Conservation (phyloP, 1,140 invertebrate species). For the Coptotermes formosanus region DNA sequence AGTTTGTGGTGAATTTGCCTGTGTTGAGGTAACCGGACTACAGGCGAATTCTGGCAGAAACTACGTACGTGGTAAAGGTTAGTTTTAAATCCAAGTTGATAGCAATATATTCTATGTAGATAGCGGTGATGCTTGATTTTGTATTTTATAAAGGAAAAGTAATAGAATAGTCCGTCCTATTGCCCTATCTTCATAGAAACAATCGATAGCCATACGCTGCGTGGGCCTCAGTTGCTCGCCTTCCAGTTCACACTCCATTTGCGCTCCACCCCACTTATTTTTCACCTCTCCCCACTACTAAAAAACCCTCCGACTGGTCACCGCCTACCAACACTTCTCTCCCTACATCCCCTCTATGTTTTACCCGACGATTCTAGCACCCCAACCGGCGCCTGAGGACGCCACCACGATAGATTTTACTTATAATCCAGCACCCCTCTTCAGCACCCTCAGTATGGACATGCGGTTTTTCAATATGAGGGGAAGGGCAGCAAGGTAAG, state of each 20-base stretch:
- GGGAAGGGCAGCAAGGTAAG: background rate
- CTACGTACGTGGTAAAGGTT: no score
- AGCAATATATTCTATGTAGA: no score
- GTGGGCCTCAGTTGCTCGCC: background rate
- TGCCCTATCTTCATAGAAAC: background rate
- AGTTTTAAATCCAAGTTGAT: no score
- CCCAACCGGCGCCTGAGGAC: slow-evolving; percentile 27
- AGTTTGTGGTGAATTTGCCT: no score
- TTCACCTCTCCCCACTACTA: background rate
- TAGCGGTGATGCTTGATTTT: no score
- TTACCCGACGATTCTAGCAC: slow-evolving; percentile 23
- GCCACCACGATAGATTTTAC: background rate
- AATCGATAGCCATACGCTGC: background rate
- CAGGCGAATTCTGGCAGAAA: no score
- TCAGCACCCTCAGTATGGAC: background rate
- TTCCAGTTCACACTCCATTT: background rate
- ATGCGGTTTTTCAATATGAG: background rate
- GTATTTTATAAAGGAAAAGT: no score
- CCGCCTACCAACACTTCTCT: background rate
- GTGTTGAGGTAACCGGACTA: no score
- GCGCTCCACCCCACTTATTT: background rate
- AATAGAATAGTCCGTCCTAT: background rate
- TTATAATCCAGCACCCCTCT: slow-evolving; percentile 9
- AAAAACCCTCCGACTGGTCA: background rate
- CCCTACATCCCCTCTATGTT: background rate